Conservation (phyloP, 2,797 vertebrate species). For the Danio kyathit region DNA sequence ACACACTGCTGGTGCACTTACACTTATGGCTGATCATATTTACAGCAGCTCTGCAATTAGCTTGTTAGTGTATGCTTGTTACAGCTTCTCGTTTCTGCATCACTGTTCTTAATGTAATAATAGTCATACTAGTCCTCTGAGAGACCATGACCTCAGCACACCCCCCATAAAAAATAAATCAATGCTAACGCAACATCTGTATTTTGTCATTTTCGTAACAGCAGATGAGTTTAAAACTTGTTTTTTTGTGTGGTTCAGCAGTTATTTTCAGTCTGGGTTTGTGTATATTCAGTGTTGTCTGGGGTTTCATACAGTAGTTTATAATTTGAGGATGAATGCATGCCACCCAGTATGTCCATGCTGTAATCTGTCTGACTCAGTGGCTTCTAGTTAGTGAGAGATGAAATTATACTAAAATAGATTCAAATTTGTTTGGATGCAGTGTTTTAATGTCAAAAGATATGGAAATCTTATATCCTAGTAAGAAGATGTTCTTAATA, state of each 20-base stretch:
- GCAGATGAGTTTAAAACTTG: neutral
- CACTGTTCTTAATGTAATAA: neutral
- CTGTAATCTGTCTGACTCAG: neutral
- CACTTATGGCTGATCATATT: constrained; percentile 25
- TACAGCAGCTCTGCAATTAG: constrained; percentile 8
- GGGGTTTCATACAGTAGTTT: neutral
- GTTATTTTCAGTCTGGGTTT: neutral
- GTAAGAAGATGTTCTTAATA: too few relatives aligned
- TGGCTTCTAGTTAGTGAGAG: neutral
- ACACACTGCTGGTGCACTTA: neutral
- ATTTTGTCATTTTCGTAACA: neutral
- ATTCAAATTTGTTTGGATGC: neutral
- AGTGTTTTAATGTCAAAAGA: neutral
- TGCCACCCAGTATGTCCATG: neutral
- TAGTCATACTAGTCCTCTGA: neutral
- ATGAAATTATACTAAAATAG: neutral
- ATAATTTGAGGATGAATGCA: neutral
- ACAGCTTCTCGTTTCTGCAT: constrained; percentile 8
- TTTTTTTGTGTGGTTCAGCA: neutral
- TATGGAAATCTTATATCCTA: neutral
- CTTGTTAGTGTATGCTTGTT: neutral
- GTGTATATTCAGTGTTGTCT: neutral
- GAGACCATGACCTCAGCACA: neutral
- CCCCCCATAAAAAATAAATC: neutral
- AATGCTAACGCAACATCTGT: neutral